phyloP scores from a whole-genome alignment of 2,797 vertebrate species.

The Corythornis leucogaster region DNA sequence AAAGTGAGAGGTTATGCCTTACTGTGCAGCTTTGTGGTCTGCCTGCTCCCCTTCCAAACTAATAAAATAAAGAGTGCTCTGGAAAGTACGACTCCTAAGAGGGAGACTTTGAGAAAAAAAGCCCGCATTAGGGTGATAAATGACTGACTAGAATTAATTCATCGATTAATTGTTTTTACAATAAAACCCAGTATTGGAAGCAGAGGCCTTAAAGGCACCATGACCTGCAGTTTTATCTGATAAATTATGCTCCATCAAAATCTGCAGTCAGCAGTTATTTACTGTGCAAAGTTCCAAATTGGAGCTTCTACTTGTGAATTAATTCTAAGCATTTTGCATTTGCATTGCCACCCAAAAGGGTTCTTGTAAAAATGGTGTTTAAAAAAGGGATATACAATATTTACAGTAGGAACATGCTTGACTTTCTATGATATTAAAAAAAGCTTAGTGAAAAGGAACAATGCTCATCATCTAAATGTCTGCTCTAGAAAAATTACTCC shows the following conservation, averaged over 20 bases:
- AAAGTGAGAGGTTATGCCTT: not conserved
- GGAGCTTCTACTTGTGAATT: slow-evolving; percentile 46
- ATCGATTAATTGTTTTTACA: slow-evolving; percentile 69
- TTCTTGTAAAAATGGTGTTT: slow-evolving; percentile 38
- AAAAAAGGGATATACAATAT: slow-evolving; percentile 31
- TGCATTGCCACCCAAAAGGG: slow-evolving; percentile 4
- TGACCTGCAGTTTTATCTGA: slow-evolving; percentile 51
- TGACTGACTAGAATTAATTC: slow-evolving; percentile 66
- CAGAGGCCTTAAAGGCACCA: slow-evolving; percentile 42
- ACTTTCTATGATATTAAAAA: slow-evolving; percentile 64
- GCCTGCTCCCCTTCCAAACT: not conserved
- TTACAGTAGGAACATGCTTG: slow-evolving; percentile 36
- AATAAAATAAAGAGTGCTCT: not conserved
- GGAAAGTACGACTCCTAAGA: not conserved
- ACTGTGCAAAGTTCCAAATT: slow-evolving; percentile 35
- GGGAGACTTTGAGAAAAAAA: slow-evolving; percentile 29
- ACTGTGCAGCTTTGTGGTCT: not conserved
- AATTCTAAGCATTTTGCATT: slow-evolving; percentile 63
- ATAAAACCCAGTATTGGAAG: slow-evolving; percentile 25
- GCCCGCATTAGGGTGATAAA: slow-evolving; percentile 49
- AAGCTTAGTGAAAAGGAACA: slow-evolving; percentile 33
- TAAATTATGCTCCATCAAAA: slow-evolving; percentile 60
- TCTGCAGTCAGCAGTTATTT: slow-evolving; percentile 58
- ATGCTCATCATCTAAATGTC: slow-evolving; percentile 25
- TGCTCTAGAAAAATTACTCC: slow-evolving; percentile 43